These are phyloP conservation scores for Ursus arctos DNA, from an alignment of 2,113 vertebrate species.

Conservation along the genomic window DNA sequence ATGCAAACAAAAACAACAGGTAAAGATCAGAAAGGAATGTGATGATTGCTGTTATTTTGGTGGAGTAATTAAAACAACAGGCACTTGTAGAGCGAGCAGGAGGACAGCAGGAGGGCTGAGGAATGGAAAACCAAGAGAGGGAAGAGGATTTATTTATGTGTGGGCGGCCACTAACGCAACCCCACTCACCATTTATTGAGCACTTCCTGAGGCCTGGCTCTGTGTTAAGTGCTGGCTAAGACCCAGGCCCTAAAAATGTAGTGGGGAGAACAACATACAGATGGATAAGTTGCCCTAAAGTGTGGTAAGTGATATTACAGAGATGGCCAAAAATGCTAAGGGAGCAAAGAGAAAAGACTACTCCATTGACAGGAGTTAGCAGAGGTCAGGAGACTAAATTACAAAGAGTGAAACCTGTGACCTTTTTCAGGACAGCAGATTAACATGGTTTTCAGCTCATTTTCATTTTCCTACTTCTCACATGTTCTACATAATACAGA, in stretches of 20 bases:
- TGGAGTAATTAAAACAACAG: not conserved
- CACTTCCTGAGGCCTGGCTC: not conserved
- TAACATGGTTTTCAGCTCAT: constrained; percentile 23
- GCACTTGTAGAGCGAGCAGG: not conserved
- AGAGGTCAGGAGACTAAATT: constrained; percentile 13
- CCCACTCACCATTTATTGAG: not conserved
- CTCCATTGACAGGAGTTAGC: not conserved
- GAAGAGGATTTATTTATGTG: not conserved
- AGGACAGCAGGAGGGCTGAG: not conserved
- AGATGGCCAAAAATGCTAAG: not conserved
- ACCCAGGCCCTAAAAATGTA: not conserved
- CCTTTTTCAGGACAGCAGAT: constrained; percentile 10
- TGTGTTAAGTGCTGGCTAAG: constrained; percentile 4
- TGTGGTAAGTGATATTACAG: not conserved
- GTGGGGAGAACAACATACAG: not conserved
- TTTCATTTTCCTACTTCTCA: not conserved
- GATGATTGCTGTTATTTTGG: not conserved
- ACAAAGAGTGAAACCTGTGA: not conserved
- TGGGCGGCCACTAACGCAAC: not conserved
- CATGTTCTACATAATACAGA: not conserved
- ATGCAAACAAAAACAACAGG: not conserved
- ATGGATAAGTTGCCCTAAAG: not conserved
- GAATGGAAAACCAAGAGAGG: not conserved
- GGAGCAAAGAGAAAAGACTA: not conserved
- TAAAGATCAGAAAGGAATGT: not conserved